Conservation (phyloP, 2,888 invertebrate genomes). For the Drosophila flavopinicola region DNA sequence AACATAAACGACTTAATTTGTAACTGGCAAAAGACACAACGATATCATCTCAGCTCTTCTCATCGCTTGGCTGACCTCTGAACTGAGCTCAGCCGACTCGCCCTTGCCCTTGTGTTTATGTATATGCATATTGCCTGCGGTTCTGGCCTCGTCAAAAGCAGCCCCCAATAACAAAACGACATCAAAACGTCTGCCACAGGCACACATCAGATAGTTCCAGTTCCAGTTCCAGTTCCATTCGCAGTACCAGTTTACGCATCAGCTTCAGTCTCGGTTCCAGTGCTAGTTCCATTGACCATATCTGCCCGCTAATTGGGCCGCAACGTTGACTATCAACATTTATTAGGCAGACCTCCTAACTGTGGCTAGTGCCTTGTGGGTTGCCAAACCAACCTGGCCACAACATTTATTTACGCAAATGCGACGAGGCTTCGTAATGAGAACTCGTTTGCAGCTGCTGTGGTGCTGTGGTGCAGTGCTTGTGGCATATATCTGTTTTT, state of each 20-base stretch:
- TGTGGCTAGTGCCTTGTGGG: slow-evolving; percentile 16
- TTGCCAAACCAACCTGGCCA: slow-evolving; percentile 34
- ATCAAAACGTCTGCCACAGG: slow-evolving; percentile 7
- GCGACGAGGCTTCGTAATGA: slow-evolving; percentile 28
- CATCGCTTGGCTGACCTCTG: slow-evolving; percentile 42
- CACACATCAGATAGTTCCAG: slow-evolving; percentile 27
- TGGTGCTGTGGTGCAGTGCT: slow-evolving; percentile 5
- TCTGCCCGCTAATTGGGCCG: slow-evolving; percentile 56
- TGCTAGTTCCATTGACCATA: slow-evolving; percentile 22
- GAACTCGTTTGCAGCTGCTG: slow-evolving; percentile 57
- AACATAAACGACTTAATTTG: neutral
- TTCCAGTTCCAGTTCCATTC: slow-evolving; percentile 7
- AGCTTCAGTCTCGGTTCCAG: no score
- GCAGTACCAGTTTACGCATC: no score
- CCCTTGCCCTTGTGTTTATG: slow-evolving; percentile 65
- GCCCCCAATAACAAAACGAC: neutral
- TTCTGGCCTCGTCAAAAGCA: slow-evolving; percentile 33
- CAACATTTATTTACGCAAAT: slow-evolving; percentile 57
- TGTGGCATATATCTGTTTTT: slow-evolving; percentile 17
- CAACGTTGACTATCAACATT: slow-evolving; percentile 23
- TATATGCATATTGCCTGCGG: slow-evolving; percentile 10
- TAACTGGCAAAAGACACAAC: slow-evolving; percentile 2
- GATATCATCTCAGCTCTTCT: no score
- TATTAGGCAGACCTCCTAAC: slow-evolving; percentile 29
- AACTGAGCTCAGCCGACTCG: slow-evolving; percentile 18